Evolutionary conservation across 2,888 invertebrate species (phyloP).

Genomic region (Lasioglossum pauxillum): DNA sequence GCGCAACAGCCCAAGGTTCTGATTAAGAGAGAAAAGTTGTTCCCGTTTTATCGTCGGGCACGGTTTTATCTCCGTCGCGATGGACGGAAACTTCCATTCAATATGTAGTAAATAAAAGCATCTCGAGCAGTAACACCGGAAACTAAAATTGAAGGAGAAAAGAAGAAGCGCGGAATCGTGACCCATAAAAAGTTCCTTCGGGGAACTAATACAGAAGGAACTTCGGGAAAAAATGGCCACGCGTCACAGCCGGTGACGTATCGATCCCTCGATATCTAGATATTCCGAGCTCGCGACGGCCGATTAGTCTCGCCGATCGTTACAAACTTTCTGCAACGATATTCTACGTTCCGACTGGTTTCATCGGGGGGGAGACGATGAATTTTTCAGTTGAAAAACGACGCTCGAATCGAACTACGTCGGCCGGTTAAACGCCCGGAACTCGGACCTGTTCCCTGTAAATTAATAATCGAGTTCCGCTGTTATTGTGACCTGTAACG

Average conservation of each 20-base stretch:
- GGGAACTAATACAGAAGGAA: constrained; percentile 49
- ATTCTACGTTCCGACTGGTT: constrained; percentile 12
- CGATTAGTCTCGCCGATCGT: constrained; percentile 43
- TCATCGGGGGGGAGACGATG: neutral
- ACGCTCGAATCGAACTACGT: neutral
- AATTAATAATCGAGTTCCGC: neutral
- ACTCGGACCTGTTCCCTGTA: neutral
- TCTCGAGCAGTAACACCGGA: neutral
- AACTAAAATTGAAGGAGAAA: constrained; percentile 2
- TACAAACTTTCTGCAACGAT: constrained; percentile 32
- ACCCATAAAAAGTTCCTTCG: constrained; percentile 57
- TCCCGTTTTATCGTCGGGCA: neutral
- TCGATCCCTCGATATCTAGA: constrained; percentile 43
- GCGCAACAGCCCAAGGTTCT: neutral
- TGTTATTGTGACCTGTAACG: neutral
- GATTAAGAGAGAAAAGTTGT: neutral
- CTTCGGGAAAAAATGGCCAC: constrained; percentile 42
- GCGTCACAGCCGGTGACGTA: constrained; percentile 42
- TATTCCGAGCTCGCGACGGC: constrained; percentile 41
- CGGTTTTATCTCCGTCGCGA: neutral
- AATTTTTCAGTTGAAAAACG: constrained; percentile 11
- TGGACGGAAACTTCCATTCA: neutral
- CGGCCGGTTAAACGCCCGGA: neutral
- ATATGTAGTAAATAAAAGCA: constrained; percentile 26
- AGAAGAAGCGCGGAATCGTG: constrained; percentile 37